Conservation (phyloP, 2,113 vertebrate species). For the Pteropus alecto region DNA sequence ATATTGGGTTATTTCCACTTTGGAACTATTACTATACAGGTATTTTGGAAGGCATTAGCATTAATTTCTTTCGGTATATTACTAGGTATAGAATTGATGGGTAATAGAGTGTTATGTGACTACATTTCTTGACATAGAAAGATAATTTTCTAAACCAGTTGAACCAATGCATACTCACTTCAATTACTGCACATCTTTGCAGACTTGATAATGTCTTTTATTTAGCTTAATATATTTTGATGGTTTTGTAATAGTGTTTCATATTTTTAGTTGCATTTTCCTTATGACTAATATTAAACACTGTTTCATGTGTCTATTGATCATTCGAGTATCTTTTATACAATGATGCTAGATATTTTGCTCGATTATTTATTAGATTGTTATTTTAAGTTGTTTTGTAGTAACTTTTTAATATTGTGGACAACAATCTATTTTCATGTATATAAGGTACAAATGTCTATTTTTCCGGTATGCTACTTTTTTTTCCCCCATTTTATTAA, state of each 20-base stretch:
- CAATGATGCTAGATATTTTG: not conserved
- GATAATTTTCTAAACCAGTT: not conserved
- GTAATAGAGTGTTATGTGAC: not conserved
- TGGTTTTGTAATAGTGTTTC: not conserved
- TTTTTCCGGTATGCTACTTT: not conserved
- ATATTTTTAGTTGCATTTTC: not conserved
- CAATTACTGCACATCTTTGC: not conserved
- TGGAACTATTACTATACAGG: not conserved
- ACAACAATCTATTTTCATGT: not conserved
- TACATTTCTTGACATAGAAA: not conserved
- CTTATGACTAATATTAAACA: not conserved
- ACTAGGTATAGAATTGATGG: not conserved
- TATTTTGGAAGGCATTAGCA: not conserved
- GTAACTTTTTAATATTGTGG: not conserved
- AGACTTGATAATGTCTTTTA: not conserved
- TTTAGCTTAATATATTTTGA: not conserved
- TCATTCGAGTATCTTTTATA: not conserved
- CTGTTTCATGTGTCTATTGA: not conserved
- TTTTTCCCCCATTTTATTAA: not conserved
- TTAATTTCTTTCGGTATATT: not conserved
- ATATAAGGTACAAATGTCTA: not conserved
- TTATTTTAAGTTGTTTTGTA: not conserved
- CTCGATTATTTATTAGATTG: not conserved
- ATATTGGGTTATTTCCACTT: not conserved
- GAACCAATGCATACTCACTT: not conserved